Base-by-base conservation (phyloP, 2,888 invertebrate genomes). In the Noctua fimbriata region DNA sequence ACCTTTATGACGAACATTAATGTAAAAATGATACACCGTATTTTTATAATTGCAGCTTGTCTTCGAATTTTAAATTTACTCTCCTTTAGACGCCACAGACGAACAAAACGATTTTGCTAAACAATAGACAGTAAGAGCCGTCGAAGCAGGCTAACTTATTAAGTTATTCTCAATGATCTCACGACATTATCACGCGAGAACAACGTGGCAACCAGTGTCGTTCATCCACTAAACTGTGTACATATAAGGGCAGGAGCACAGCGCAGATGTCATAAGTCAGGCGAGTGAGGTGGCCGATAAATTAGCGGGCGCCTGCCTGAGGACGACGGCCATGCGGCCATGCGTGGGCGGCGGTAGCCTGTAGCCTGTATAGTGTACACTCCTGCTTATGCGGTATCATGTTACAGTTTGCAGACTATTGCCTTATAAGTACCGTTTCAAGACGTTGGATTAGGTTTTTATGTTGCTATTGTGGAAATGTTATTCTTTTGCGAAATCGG, bases 161-260 rank as follows among this genome's bases (percentile, higher is more conserved):
- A 66, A 83, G 72, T 73, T 36, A 71, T 73, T 66, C 14, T 24
- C n/a, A 73, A 63, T 66, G 52, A 73, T 66, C 24, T 63, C 41
- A 28, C 21, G 73, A 82, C 76, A 78, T 84, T 80, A 88, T 76
- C 69, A 63, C 76, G 74, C 77, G 73, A 77, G 55, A 75, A 84
- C 77, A 76, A 81, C 69, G 70, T 81, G 80, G 47, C 63, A 82
- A 85, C 79, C 80, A 79, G 87, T 82, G 78, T 78, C 83, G 71
- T 82, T 79, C 65, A 85, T 84, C 85, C 88, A 88, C 87, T 87
- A 89, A 87, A 86, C 86, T 88, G 85, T 88, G 89, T 85, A 89
- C 88, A 87, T 90, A 91, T 90, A 92, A 91, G 91, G 92, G 89
- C 88, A 89, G 85, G 65, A 69, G 79, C 69, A 65, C 80, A 84